Base-by-base conservation (phyloP, 2,888 invertebrate species). In the Drosophila birchii region DNA sequence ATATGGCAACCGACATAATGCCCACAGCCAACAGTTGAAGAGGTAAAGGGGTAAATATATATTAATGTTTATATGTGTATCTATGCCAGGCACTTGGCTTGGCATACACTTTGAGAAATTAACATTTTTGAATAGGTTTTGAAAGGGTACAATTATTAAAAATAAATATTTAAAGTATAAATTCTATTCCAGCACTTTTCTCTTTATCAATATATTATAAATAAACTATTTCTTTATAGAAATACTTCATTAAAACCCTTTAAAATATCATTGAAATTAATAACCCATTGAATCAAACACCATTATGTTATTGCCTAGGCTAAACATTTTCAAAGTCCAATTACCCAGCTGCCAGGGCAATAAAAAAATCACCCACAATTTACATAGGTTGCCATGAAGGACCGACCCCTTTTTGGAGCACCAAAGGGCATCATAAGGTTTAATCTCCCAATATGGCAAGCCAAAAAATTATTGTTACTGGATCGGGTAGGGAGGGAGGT, bases 1-100 rank as follows among this genome's bases (percentile, higher is more conserved):
- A 86, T 80, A 86, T 83, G 59, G 61, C 51, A 74, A 64, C 78
- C 67, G 78, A 87, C 75, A 85, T 86, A 84, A 84, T 73, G 69
- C 45, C 68, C 55, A 55, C 47, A 68, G 41, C 18, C 64, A 66
- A 51, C 47, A 51, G 51, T 51, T 51, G 43, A 51, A 66, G 51
- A 51, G 64, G 64, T 29, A 66, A 51, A 51, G 43, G 64, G 49
- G 64, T 51, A 66, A 66, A 66, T 66, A 66, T 66, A 66, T 66
- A 51, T 66, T 44, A 66, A 66, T 66, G 43, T 39, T 39, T 34
- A 64, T 41, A 41, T 49, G 49, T 64, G 39, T 64, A 66, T 66
- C 34, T 16, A 26, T 20, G 18, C 38, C 26, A 41, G 64, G 14
- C 49, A 8, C n/a, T 18, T n/a, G 16, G 32, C 14, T 3, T 36